These are phyloP conservation scores for Oscheius onirici DNA, from an alignment of 2,888 invertebrate species.

Conservation along the genomic window DNA sequence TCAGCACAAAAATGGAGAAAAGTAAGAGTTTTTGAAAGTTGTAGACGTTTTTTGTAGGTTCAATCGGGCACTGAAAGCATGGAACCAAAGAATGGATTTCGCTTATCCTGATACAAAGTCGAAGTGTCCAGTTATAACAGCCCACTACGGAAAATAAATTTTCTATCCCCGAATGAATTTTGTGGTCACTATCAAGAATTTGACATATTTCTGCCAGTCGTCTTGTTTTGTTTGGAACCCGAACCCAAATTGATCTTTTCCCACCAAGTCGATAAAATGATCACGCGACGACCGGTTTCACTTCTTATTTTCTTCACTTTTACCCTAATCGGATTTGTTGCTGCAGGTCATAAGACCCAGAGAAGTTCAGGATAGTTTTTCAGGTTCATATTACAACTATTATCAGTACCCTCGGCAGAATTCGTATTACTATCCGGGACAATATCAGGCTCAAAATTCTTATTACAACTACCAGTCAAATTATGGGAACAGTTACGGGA, in stretches of 20 bases:
- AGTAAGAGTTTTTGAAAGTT: constrained; percentile 9
- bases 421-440: neutral
- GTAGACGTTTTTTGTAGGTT: neutral
- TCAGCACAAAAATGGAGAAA: neutral
- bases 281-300: too few species aligned
- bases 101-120: neutral
- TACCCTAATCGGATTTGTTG: too few species aligned
- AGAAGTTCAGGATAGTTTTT: too few species aligned
- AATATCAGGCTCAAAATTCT: neutral
- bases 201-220: too few species aligned
- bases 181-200: too few species aligned
- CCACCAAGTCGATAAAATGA: too few species aligned
- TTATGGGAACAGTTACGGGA: constrained; percentile 5
- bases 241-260: too few species aligned
- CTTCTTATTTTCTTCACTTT: too few species aligned
- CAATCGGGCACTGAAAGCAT: neutral
- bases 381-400: neutral
- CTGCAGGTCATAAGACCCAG: too few species aligned
- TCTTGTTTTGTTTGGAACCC: too few species aligned
- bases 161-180: too few species aligned
- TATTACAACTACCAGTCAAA: neutral
- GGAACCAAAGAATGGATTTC: neutral
- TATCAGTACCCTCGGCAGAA: neutral
- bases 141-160: neutral
- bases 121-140: neutral